Percentiles rank a stretch among this genome's conserved stretches.
phyloP scores from a whole-genome alignment of 2,888 invertebrate genomes.

The Parthenolecanium corni region DNA sequence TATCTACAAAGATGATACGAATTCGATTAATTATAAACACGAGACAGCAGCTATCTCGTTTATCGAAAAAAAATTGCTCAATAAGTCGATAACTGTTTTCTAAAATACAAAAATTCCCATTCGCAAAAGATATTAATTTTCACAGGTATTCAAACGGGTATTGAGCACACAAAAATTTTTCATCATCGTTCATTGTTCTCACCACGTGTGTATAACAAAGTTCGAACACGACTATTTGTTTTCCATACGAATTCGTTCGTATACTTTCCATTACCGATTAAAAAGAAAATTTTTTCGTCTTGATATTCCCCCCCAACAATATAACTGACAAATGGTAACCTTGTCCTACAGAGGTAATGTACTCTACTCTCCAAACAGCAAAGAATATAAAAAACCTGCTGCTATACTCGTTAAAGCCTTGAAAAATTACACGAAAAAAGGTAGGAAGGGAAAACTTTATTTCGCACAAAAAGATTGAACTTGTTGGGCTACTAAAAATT shows the following conservation, averaged over 20 bases:
- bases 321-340: slow-evolving; percentile 10
- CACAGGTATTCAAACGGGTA: background rate
- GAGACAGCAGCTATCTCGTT: background rate
- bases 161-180: too few species aligned
- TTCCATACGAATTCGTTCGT: background rate
- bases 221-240: background rate
- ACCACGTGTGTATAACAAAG: background rate
- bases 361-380: background rate
- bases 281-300: slow-evolving; percentile 3
- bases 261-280: background rate
- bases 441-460: slow-evolving; percentile 2
- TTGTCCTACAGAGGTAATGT: slow-evolving; percentile 21
- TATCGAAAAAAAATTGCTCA: background rate
- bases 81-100: background rate
- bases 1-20: background rate
- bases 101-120: background rate
- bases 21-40: background rate
- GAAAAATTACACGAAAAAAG: slow-evolving; percentile 11
- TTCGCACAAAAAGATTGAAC: slow-evolving; percentile 17
- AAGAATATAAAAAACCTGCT: slow-evolving; percentile 11
- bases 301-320: too few species aligned
- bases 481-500: slow-evolving; percentile 15
- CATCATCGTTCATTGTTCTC: too few species aligned
- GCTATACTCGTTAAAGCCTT: slow-evolving; percentile 13
- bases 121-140: background rate